Base-by-base conservation (phyloP, 2,888 invertebrate genomes). In the Rhingia campestris region DNA sequence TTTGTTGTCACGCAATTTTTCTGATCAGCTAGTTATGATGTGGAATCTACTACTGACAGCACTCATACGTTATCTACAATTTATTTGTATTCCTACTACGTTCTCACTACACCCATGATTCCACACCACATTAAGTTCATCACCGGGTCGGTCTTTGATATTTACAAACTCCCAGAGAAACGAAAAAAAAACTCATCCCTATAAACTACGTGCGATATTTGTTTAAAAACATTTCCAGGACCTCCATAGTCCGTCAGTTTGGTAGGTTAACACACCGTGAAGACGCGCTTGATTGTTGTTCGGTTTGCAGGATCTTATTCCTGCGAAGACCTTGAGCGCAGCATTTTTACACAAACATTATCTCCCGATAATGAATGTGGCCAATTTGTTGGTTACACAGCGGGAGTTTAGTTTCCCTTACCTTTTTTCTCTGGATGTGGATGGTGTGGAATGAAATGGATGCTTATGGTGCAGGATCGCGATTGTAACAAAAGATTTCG, bases 361-460 rank as follows among this genome's bases (percentile, higher is more conserved):
- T 80, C 80, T 80, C 47, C 74, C 56, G 22, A 32, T 84, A 80
- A 84, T 84, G 84, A 51, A 84, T 84, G 84, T 84, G 84, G 84
- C 84, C 80, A 84, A 84, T 84, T 84, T 84, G 84, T 80, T 84
- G 84, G 84, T 84, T 84, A 80, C 84, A 69, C 84, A 56, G 80
- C 80, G 67, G 80, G 84, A 9, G 51, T 41, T 64, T 33, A 69
- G 53, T 69, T 63, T 41, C 63, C 41, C 41, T 30, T 45, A 6
- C 32, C 47, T 59, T 14, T 47, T 56, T 45, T 7, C 0, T 14
- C 14, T 64, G n/a, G n/a, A 0, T 9, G 10, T 49, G 33, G 33
- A 59, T 12, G 9, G 54, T 14, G 10, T 22, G 37, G 41, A 32
- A 43, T 9, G 7, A 43, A 41, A 10, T 22, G 35, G 32, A 30